phyloP scores from a whole-genome alignment of 1,140 invertebrate species.

The Colletes latitarsis region DNA sequence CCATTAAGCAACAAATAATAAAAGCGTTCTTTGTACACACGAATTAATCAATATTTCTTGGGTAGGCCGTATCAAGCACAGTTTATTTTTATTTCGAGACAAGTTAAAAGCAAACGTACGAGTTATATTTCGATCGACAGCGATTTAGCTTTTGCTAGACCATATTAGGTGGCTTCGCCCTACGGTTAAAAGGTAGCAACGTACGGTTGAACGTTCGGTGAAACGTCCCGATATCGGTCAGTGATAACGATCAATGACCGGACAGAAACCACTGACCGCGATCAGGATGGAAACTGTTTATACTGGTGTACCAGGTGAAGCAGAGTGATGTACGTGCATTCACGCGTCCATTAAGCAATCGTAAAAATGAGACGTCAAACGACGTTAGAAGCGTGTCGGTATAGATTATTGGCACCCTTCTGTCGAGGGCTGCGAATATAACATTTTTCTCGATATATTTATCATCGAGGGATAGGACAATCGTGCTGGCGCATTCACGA shows the following conservation, averaged over 20 bases:
- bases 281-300: slow-evolving; percentile 45
- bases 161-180: no score
- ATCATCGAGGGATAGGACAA: slow-evolving; percentile 68
- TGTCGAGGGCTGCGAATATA: slow-evolving; percentile 54
- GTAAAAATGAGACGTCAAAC: slow-evolving; percentile 70
- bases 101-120: no score
- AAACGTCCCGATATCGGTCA: no score
- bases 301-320: slow-evolving; percentile 46
- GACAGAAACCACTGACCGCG: slow-evolving; percentile 45
- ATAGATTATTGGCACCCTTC: slow-evolving; percentile 55
- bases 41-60: no score
- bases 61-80: no score
- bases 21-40: no score
- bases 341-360: neutral
- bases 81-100: no score
- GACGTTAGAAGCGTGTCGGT: slow-evolving; percentile 42
- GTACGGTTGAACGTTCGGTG: no score
- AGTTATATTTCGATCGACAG: no score
- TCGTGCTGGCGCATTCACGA: slow-evolving; percentile 58
- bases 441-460: slow-evolving; percentile 65
- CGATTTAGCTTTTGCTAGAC: no score
- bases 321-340: slow-evolving; percentile 7
- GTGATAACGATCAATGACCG: neutral
- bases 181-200: no score
- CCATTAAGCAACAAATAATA: no score